Base-by-base conservation (phyloP, 2,113 vertebrate genomes). In the Guaruba guarouba region DNA sequence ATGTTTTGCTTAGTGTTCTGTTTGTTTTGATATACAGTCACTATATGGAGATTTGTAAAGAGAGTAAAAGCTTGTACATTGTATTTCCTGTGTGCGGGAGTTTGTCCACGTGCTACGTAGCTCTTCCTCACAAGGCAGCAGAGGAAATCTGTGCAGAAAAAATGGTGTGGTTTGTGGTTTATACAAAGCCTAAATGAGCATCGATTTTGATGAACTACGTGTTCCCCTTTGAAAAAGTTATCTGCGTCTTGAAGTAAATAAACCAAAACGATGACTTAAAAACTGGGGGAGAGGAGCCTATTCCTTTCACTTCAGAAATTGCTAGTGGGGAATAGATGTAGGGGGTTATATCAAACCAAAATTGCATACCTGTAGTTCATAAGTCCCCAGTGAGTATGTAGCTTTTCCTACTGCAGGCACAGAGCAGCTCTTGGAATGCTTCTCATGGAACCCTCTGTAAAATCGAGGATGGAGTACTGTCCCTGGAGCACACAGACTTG, bases 81-180 rank as follows among this genome's bases (percentile, higher is more conserved):
- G 4, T 8, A 0, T 6, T 22, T 41, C 14, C 14, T 10, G 17
- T 35, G 20, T 19, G 20, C 22, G 23, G 31, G 19, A 31, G 48
- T 14, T 63, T 8, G 7, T 2, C 35, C 35, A 13, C 17, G 63
- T 7, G 0, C 23, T 46, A 1, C 0, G 1, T 14, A 10, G 54
- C 54, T 62, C 48, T 37, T 13, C 13, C 10, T 82, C 9, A 6
- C 13, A 27, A 33, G 15, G 27, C 46, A 70, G 55, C n/a, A 25
- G 54, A 11, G 17, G 33, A 55, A n/a, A 54, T 39, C 5, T 10
- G 16, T 48, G 41, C 59, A 31, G 41, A 48, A 62, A n/a, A 24
- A 25, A 4, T 3, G 7, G 14, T 25, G 17, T 13, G 2, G 6
- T 35, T 70, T 1, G 2, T 48, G 22, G 14, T 55, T 39, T 43